Evolutionary conservation across 2,797 vertebrate species (phyloP).

Genomic region (Lophotriccus pileatus): DNA sequence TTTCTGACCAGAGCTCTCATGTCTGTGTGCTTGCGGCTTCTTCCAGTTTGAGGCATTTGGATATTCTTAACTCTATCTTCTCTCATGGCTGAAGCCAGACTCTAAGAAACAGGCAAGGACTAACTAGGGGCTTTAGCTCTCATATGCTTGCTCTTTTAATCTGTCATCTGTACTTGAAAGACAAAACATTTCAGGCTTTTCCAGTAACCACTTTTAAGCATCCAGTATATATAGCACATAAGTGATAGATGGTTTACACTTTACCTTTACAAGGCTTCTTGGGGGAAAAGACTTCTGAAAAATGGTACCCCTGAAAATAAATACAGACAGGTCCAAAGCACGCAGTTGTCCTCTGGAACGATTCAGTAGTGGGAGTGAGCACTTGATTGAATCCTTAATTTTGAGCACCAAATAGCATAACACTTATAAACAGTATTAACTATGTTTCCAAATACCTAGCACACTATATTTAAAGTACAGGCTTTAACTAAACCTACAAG

Average conservation of each 20-base stretch:
- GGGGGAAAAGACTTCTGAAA: not conserved
- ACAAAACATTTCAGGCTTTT: not conserved
- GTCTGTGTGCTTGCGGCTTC: not conserved
- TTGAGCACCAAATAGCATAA: not conserved
- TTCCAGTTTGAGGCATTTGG: not conserved
- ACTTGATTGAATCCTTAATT: not conserved
- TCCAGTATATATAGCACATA: not conserved
- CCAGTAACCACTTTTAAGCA: not conserved
- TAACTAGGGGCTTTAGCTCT: not conserved
- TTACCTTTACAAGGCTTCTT: not conserved
- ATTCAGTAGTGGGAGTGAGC: not conserved
- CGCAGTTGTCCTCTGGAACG: accelerated
- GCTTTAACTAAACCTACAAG: constrained; percentile 49
- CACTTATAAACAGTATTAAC: not conserved
- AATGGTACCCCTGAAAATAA: not conserved
- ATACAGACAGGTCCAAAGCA: not conserved
- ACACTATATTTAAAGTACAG: not conserved
- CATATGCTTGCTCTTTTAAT: not conserved
- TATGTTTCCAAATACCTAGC: not conserved
- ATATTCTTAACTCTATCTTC: not conserved
- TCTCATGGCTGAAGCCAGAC: not conserved
- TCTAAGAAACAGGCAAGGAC: not conserved
- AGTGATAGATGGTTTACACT: not conserved
- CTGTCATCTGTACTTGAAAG: not conserved
- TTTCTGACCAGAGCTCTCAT: not conserved